Evolutionary conservation across 2,113 vertebrate species (phyloP), one percentile per base, ranked within the genome.

Genomic region (Orycteropus afer): DNA sequence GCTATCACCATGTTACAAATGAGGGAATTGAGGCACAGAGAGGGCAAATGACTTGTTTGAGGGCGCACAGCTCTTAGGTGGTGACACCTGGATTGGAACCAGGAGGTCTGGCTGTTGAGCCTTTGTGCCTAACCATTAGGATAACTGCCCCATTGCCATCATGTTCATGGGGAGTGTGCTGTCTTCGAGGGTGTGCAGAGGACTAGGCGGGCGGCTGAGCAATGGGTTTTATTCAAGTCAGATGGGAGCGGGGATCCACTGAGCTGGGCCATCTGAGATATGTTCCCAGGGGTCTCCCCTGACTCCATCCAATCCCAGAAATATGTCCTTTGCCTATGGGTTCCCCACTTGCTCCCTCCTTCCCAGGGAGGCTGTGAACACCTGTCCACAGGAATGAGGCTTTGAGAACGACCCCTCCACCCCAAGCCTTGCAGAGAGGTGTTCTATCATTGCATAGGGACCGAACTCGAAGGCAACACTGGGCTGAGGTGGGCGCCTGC

Each of bases 401-500:
- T n/a, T 27, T 3, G 1, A 10, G 57, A n/a, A 32, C 29, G 7
- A 77, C 7, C 10, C 5, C 34, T 0, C 29, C n/a, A n/a, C n/a
- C 76, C 45, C 0, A 0, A 3, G 25, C 37, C 0, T 0, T 1
- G 23, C 78, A 20, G 42, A 57, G 53, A n/a, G 11, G 47, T 0
- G 0, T n/a, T 27, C 32, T 23, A 0, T 13, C 4, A 5, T 3
- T 4, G 40, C 84, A 15, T 59, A 3, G n/a, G 53, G 7, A 65
- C 49, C 4, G 12, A 47, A 11, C 20, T 12, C 18, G 20, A 13
- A 34, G 73, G 55, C 14, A 2, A 3, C 22, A 0, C 1, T 0
- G 29, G 32, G 55, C 42, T 4, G 25, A 5, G 74, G 55, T 5
- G 0, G 37, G 32, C 2, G 4, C 76, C 45, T 5, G 3, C 15